Percentiles rank a stretch among this genome's conserved stretches.
Evolutionary conservation across 2,888 invertebrate species (phyloP).

Genomic region (Papilio demoleus): DNA sequence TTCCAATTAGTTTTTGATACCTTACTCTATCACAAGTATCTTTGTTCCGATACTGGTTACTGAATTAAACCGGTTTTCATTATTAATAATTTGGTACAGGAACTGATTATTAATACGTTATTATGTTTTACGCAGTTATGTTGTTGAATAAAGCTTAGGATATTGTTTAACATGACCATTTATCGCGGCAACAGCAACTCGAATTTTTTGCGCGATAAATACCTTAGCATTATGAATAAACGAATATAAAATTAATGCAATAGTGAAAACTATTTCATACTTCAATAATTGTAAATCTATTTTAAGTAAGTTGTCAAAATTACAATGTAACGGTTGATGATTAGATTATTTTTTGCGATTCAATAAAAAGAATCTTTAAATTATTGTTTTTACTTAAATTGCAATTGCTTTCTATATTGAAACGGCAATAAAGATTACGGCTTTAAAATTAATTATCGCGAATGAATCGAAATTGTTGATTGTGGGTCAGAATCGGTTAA

Average conservation of each 20-base stretch:
- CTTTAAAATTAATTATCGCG: constrained; percentile 71
- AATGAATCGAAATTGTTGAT: constrained; percentile 59
- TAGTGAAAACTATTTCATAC: neutral
- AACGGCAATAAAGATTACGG: constrained; percentile 58
- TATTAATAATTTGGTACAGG: neutral
- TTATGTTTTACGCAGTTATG: neutral
- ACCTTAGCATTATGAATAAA: too few species aligned
- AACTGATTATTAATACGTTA: neutral
- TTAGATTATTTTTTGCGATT: constrained; percentile 2
- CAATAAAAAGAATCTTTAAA: constrained; percentile 44
- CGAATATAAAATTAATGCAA: neutral
- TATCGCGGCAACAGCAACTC: too few species aligned
- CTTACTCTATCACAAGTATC: constrained; percentile 1
- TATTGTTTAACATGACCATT: too few species aligned
- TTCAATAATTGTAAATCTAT: neutral
- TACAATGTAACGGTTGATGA: neutral
- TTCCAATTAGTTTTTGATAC: constrained; percentile 14
- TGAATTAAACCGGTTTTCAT: neutral
- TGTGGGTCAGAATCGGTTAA: constrained; percentile 78
- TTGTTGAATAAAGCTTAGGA: too few species aligned
- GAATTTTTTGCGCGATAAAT: too few species aligned
- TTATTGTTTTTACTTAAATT: neutral
- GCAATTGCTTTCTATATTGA: constrained; percentile 43
- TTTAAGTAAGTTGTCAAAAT: neutral
- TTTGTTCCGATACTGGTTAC: neutral